A percentile compares a stretch with the other conserved stretches of the same genome.
Evolutionary conservation across 64 coral and sea anemone species (phyloP).

Genomic region (Catalaphyllia jardinei): DNA sequence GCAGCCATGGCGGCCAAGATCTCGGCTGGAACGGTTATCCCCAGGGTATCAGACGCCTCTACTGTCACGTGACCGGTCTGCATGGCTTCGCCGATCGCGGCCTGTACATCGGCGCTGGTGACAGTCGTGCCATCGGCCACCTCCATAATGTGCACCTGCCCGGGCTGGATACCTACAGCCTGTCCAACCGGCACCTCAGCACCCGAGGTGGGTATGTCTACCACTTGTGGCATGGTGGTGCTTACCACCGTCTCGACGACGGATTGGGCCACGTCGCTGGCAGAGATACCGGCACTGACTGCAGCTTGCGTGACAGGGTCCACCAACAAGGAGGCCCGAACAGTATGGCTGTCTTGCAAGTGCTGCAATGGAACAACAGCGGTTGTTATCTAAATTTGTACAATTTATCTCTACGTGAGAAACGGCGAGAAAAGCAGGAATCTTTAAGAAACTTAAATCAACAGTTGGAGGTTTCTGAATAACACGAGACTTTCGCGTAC

Average conservation of each 20-base stretch:
- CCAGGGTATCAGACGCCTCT: constrained; percentile 67
- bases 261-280: constrained; percentile 65
- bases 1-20: constrained; percentile 93
- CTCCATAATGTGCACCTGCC: constrained; percentile 69
- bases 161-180: not conserved
- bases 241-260: constrained; percentile 81
- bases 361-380: constrained; percentile 47
- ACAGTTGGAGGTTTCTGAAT: not conserved
- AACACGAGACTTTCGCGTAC: not conserved
- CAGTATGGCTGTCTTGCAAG: constrained; percentile 59
- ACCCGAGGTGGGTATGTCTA: constrained; percentile 69
- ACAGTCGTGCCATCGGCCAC: constrained; percentile 54
- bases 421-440: too few species aligned
- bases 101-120: constrained; percentile 25
- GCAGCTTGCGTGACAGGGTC: constrained; percentile 90
- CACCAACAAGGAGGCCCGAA: constrained; percentile 56
- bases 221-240: constrained; percentile 63
- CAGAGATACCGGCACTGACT: constrained; percentile 92
- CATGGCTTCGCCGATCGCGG: constrained; percentile 43
- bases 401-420: too few species aligned
- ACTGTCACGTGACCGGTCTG: constrained; percentile 59
- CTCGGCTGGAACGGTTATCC: constrained; percentile 83
- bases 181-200: constrained; percentile 49
- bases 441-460: too few species aligned
- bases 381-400: not conserved